Base-by-base conservation (phyloP, 2,113 vertebrate species). In the Silurus asotus region DNA sequence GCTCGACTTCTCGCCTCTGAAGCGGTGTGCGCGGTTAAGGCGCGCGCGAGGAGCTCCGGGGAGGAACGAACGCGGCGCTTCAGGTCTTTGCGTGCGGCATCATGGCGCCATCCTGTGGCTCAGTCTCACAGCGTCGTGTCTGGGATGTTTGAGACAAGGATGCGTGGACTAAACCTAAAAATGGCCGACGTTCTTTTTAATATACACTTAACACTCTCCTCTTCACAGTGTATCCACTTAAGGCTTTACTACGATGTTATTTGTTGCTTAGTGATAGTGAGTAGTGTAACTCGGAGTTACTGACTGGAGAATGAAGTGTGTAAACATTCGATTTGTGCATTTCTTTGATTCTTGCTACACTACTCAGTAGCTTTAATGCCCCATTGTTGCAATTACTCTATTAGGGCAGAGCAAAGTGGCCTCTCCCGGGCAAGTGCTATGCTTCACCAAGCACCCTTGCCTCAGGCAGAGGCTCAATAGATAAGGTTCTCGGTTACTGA, bases 91-190 rank as follows among this genome's bases (percentile, higher is more conserved):
- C 45, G 61, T 53, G 59, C 65, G 61, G 77, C 28, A 8, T 10
- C 61, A 87, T 79, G 78, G 76, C 86, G 88, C 81, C 82, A 64
- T 77, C 81, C 74, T 82, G 61, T 61, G 89, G 75, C 84, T 86
- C 37, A 64, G 13, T 56, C 82, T 75, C 17, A 87, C 79, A 90
- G 92, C 90, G 91, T 83, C 14, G 89, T 89, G 88, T 88, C 74
- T 76, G 49, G 5, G 37, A 37, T 37, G 37, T 37, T 56, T 37
- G n/a, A 13, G 8, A 45, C 58, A 23, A 4, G 4, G 9, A 13
- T 23, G 9, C 17, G 53, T 58, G 45, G 28, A 61, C 23, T 37
- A 9, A 25, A 79, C 5, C 4, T 17, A 58, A 56, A 76, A 76
- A 55, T 25, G 51, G 74, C 5, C 6, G 48, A 5, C 20, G 37